Conservation (phyloP, 2,888 invertebrate species). For the Anthoptus insignis region DNA sequence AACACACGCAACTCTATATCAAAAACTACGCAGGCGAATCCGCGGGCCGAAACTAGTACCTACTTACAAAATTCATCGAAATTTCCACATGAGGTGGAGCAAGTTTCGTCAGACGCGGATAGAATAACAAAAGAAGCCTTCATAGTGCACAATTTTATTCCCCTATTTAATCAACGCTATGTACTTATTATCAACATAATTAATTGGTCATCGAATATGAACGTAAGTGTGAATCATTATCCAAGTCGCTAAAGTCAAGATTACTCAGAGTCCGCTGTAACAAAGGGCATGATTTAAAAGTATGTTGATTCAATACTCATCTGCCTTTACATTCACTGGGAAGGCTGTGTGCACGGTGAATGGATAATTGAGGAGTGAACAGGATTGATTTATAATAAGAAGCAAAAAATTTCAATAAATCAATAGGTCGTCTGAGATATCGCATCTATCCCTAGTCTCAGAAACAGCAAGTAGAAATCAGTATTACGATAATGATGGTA, state of each 20-base stretch:
- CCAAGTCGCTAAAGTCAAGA: slow-evolving; percentile 7
- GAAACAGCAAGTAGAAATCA: too few relatives aligned
- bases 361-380: neutral
- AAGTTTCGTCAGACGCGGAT: neutral
- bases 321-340: slow-evolving; percentile 4
- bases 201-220: slow-evolving; percentile 20
- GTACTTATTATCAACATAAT: slow-evolving; percentile 9
- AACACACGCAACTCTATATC: too few relatives aligned
- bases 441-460: too few relatives aligned
- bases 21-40: too few relatives aligned
- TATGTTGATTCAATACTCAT: slow-evolving; percentile 12
- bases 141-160: neutral
- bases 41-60: too few relatives aligned
- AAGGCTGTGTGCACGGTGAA: slow-evolving; percentile 2
- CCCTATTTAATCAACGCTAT: neutral
- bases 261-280: slow-evolving; percentile 12
- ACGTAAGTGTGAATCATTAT: slow-evolving; percentile 15
- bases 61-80: too few relatives aligned
- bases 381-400: neutral
- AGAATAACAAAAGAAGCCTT: neutral
- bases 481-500: too few relatives aligned
- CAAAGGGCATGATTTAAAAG: slow-evolving; percentile 25
- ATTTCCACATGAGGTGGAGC: too few relatives aligned
- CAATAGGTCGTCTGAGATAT: too few relatives aligned
- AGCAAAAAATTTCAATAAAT: too few relatives aligned